Conservation (phyloP, 2,113 vertebrate genomes). For the Odontesthes bonariensis region DNA sequence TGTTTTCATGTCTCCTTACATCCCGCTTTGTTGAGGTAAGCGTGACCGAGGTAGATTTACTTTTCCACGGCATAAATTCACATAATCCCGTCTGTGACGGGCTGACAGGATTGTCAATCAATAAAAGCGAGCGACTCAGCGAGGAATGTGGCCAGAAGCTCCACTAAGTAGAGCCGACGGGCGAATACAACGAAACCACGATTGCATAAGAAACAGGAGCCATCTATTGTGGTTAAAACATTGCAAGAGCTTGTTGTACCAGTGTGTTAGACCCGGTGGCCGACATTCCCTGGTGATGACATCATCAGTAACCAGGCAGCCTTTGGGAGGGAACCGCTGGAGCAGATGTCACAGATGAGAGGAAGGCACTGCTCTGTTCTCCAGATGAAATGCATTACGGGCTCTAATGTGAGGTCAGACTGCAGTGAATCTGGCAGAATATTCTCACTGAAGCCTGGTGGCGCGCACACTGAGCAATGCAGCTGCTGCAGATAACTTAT, state of each 20-base stretch:
- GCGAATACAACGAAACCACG: neutral
- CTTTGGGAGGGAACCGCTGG: neutral
- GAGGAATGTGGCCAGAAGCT: neutral
- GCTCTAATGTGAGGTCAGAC: neutral
- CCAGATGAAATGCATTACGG: too few species aligned
- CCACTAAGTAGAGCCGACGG: too few species aligned
- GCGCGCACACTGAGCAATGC: slow-evolving; percentile 9
- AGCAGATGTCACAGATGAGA: neutral
- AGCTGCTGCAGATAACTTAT: slow-evolving; percentile 6
- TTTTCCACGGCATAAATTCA: too few species aligned
- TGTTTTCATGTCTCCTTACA: too few species aligned
- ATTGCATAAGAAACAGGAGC: neutral
- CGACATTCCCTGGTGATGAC: neutral
- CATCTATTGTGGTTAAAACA: neutral
- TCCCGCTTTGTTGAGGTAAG: too few species aligned
- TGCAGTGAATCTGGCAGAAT: neutral
- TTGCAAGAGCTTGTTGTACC: neutral
- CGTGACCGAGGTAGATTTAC: too few species aligned
- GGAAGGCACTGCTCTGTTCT: neutral
- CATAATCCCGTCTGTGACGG: too few species aligned
- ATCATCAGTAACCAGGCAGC: slow-evolving; percentile 39
- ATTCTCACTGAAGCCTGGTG: neutral
- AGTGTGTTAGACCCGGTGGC: neutral
- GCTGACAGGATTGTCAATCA: too few species aligned
- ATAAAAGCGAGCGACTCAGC: too few species aligned